Conservation (phyloP, 2,797 vertebrate species). For the Eurystomus glaucurus region DNA sequence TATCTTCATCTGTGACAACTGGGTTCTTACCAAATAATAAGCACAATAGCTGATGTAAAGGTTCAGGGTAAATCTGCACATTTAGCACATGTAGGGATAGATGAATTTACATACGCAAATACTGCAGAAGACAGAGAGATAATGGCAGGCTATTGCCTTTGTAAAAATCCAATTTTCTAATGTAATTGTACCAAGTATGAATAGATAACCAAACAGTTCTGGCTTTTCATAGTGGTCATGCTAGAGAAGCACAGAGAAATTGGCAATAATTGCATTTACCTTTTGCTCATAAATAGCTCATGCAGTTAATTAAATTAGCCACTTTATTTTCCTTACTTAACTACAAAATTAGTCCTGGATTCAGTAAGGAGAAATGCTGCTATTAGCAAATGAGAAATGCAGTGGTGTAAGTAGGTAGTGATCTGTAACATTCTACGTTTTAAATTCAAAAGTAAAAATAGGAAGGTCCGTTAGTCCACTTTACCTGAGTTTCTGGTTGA, state of each 20-base stretch:
- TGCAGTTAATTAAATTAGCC: not conserved
- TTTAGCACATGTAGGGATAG: not conserved
- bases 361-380: not conserved
- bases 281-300: not conserved
- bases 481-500: not conserved
- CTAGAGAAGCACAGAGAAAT: not conserved
- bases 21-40: not conserved
- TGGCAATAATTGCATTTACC: not conserved
- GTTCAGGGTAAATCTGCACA: not conserved
- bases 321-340: not conserved
- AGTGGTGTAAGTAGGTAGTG: not conserved
- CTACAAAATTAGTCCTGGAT: not conserved
- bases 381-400: not conserved
- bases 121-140: not conserved
- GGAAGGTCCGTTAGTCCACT: not conserved
- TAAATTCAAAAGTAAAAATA: not conserved
- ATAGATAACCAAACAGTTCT: not conserved
- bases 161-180: not conserved
- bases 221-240: not conserved
- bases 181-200: not conserved
- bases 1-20: not conserved
- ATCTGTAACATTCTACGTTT: not conserved
- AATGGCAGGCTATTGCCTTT: not conserved
- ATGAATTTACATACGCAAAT: not conserved
- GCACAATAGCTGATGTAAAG: not conserved